Evolutionary conservation across 2,888 invertebrate species (phyloP).

Genomic region (Oxystoma pomonae): DNA sequence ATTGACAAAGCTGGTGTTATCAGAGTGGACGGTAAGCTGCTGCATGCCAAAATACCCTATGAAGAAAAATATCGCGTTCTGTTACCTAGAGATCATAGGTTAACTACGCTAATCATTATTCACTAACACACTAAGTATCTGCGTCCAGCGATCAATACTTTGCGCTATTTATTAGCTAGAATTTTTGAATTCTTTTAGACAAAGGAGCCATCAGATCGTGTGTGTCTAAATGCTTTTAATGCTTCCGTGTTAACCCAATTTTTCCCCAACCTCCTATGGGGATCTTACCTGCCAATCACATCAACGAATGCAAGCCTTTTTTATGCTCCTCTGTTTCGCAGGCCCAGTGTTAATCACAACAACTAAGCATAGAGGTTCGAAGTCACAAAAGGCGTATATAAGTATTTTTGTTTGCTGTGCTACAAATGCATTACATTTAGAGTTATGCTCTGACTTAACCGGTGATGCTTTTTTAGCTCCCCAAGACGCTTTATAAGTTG

Average conservation of each 20-base stretch:
- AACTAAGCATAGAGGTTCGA: not conserved
- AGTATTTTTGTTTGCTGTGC: not conserved
- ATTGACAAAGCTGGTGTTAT: not conserved
- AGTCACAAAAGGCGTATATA: not conserved
- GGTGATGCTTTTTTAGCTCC: not conserved
- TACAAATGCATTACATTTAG: not conserved
- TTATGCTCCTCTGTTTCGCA: not conserved
- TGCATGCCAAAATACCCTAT: no score
- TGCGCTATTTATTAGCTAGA: not conserved
- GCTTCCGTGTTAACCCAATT: not conserved
- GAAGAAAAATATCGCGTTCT: not conserved
- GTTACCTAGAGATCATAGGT: not conserved
- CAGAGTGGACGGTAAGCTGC: not conserved
- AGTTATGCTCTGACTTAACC: not conserved
- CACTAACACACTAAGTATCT: not conserved
- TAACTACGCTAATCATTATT: not conserved
- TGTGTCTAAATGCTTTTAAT: not conserved
- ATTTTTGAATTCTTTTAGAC: not conserved
- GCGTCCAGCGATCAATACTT: no score
- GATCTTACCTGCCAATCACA: not conserved
- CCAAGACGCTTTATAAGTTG: no score
- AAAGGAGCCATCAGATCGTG: not conserved
- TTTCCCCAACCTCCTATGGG: not conserved
- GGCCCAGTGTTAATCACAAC: not conserved
- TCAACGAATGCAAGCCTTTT: not conserved